Conservation (phyloP, 2,113 vertebrate genomes). For the Prinia subflava region DNA sequence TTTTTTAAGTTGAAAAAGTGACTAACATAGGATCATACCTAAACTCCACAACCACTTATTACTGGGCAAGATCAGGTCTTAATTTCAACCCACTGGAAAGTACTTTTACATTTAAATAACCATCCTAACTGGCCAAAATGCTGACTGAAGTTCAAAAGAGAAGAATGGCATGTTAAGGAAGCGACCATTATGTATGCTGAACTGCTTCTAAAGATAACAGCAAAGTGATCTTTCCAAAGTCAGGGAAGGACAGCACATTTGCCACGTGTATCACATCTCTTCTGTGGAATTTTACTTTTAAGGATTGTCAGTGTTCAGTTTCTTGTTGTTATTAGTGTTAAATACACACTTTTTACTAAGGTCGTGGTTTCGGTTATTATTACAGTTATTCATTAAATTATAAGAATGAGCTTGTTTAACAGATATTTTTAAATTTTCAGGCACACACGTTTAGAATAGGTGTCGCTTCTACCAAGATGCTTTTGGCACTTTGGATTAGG, state of each 20-base stretch:
- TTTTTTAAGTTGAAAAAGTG: neutral
- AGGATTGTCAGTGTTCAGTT: neutral
- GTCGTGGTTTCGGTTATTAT: neutral
- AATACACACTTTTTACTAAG: neutral
- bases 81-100: neutral
- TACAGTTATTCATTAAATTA: neutral
- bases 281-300: neutral
- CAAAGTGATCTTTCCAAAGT: neutral
- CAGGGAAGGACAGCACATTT: neutral
- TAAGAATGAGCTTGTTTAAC: neutral
- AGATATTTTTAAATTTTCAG: neutral
- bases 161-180: neutral
- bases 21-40: neutral
- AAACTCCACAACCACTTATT: neutral
- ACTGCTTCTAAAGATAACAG: neutral
- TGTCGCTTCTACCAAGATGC: neutral
- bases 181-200: neutral
- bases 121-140: neutral
- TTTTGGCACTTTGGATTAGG: neutral
- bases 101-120: neutral
- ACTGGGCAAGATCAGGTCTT: neutral
- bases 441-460: neutral
- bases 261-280: neutral
- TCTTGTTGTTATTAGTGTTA: neutral
- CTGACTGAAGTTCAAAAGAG: neutral